These are phyloP conservation scores for Helostoma temminkii DNA, from an alignment of 2,797 vertebrate species.

Conservation along the genomic window DNA sequence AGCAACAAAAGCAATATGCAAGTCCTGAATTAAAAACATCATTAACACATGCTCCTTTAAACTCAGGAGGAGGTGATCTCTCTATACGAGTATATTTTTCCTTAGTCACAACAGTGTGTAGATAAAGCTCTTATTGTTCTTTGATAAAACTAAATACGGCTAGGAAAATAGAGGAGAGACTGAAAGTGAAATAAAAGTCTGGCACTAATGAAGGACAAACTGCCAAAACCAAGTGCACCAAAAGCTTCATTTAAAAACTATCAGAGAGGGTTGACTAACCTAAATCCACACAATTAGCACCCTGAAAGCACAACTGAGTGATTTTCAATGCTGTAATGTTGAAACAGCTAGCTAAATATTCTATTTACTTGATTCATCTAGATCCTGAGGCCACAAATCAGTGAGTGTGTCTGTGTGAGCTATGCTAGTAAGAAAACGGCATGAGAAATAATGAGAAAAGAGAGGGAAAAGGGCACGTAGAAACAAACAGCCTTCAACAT, in stretches of 20 bases:
- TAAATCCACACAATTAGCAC: constrained; percentile 81
- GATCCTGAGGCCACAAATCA: constrained; percentile 66
- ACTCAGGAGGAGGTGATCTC: constrained; percentile 61
- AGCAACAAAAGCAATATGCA: constrained; percentile 68
- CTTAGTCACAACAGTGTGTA: constrained; percentile 46
- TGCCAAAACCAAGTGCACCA: constrained; percentile 77
- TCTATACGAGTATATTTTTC: constrained; percentile 48
- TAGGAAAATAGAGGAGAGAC: constrained; percentile 41
- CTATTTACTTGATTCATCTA: constrained; percentile 72
- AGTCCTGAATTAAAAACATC: constrained; percentile 74
- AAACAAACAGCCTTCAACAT: constrained; percentile 46
- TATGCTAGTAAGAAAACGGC: constrained; percentile 26
- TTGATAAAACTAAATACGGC: constrained; percentile 59
- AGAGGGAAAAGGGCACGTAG: constrained; percentile 26
- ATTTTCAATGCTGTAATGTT: constrained; percentile 66
- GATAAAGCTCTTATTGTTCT: constrained; percentile 75
- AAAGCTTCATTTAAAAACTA: constrained; percentile 80
- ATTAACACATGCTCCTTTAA: constrained; percentile 72
- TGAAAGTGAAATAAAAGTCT: constrained; percentile 59
- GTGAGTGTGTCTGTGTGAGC: constrained; percentile 9
- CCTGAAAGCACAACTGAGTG: constrained; percentile 71
- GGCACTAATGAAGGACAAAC: constrained; percentile 71
- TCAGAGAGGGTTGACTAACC: constrained; percentile 78
- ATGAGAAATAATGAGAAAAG: constrained; percentile 28
- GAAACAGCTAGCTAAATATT: constrained; percentile 71